Percentiles rank a stretch among this genome's conserved stretches.
Conservation (phyloP, 2,888 invertebrate species). For the Digitonthophagus gazella region DNA sequence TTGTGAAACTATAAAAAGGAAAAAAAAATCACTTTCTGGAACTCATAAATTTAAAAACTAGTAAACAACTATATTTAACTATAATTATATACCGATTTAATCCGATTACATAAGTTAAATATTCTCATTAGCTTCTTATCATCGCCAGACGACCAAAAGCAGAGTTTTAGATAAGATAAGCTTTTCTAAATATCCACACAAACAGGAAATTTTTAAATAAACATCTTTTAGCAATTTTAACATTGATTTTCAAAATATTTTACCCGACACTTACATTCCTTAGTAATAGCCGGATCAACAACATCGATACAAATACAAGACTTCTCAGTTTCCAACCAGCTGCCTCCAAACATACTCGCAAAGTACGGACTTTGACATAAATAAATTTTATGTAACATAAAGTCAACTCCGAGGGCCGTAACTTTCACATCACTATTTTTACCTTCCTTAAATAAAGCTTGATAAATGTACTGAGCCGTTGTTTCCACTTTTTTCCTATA, state of each 20-base stretch:
- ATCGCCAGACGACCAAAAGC: too few species aligned
- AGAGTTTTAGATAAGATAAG: too few species aligned
- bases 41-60: too few species aligned
- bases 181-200: too few species aligned
- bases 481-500: conserved; percentile 64
- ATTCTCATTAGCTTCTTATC: too few species aligned
- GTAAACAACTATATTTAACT: too few species aligned
- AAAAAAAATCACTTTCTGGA: too few species aligned
- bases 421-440: conserved; percentile 74
- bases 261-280: conserved; percentile 63
- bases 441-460: conserved; percentile 72
- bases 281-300: conserved; percentile 67
- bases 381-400: conserved; percentile 76
- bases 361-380: conserved; percentile 79
- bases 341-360: conserved; percentile 76
- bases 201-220: neutral
- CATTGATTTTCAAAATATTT: too few species aligned
- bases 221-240: too few species aligned
- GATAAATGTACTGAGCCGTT: conserved; percentile 76
- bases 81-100: too few species aligned
- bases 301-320: conserved; percentile 66
- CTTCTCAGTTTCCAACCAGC: conserved; percentile 71
- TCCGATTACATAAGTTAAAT: too few species aligned
- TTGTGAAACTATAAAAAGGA: too few species aligned
- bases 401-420: conserved; percentile 66